Conservation (phyloP, 2,797 vertebrate species). For the Hippopotamyrus pictus region DNA sequence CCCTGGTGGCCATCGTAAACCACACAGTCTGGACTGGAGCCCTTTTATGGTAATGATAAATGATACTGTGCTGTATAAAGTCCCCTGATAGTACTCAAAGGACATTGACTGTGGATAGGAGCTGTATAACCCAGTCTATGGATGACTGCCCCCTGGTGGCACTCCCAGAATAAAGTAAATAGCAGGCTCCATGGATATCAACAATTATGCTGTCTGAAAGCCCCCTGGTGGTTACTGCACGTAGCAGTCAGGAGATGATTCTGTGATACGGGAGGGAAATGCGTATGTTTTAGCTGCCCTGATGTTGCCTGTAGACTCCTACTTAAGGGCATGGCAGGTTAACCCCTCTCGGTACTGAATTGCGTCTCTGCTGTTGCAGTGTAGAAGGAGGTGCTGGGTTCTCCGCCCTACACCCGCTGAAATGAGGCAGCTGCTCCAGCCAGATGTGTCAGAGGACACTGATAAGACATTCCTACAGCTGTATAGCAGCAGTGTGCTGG, state of each 20-base stretch:
- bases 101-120: background rate
- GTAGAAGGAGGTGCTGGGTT: background rate
- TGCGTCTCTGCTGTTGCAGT: background rate
- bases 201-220: background rate
- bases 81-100: background rate
- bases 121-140: background rate
- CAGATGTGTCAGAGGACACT: background rate
- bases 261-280: background rate
- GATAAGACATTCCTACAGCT: background rate
- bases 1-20: background rate
- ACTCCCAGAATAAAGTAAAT: background rate
- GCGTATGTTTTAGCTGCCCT: background rate
- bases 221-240: background rate
- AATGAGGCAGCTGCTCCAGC: background rate
- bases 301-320: background rate
- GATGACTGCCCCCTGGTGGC: slow-evolving; percentile 1
- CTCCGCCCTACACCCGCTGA: background rate
- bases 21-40: background rate
- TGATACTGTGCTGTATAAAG: background rate
- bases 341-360: background rate
- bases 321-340: background rate
- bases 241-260: background rate
- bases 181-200: background rate
- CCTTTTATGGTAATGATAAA: background rate
- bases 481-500: background rate